Percentiles rank a stretch among this genome's conserved stretches.
phyloP scores from a whole-genome alignment of 2,888 invertebrate species.

The Dysmachus trigonus region DNA sequence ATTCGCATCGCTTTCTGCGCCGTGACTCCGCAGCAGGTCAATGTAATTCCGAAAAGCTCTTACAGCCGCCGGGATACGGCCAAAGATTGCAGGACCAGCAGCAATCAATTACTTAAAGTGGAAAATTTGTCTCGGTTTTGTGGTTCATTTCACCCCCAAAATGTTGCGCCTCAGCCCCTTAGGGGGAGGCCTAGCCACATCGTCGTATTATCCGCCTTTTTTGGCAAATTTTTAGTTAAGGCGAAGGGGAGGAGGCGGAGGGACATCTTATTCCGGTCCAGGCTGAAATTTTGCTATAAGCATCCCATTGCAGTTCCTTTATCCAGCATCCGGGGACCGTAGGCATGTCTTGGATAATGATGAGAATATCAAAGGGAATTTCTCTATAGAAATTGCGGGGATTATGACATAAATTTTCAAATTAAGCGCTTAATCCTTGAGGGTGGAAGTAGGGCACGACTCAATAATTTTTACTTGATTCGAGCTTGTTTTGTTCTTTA shows the following conservation, averaged over 20 bases:
- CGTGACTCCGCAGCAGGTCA: background rate
- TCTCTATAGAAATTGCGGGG: background rate
- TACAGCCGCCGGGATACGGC: background rate
- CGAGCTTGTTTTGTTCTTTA: background rate
- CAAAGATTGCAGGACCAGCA: background rate
- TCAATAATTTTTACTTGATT: background rate
- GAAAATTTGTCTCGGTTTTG: slow-evolving; percentile 32
- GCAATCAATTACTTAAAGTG: slow-evolving; percentile 20
- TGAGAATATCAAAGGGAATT: background rate
- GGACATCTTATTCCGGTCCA: background rate
- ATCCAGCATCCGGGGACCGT: background rate
- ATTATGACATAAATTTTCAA: background rate
- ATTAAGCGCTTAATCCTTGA: background rate
- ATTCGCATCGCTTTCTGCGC: background rate
- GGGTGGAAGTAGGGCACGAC: background rate
- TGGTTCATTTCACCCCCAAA: slow-evolving; percentile 13
- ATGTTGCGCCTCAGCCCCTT: background rate
- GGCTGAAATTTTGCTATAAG: background rate
- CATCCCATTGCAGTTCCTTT: background rate
- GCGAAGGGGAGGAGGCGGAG: background rate
- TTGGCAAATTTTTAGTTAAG: background rate
- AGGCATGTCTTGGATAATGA: background rate
- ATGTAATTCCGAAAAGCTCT: background rate
- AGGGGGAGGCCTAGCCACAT: background rate
- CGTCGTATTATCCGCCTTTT: background rate